These are phyloP conservation scores for Ferrisia virgata DNA, from an alignment of 2,888 invertebrate genomes.

Conservation along the genomic window DNA sequence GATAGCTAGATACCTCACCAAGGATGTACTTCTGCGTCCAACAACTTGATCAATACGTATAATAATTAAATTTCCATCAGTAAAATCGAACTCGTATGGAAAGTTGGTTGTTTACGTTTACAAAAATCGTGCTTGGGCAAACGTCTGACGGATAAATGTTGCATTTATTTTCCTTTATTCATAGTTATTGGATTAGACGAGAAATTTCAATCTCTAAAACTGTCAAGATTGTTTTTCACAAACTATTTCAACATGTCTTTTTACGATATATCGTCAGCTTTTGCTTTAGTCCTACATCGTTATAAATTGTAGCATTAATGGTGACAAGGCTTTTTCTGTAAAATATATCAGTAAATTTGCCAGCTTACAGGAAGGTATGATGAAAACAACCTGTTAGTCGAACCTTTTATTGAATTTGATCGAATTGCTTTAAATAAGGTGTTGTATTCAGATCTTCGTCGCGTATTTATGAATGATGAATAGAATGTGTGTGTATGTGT, in stretches of 20 bases:
- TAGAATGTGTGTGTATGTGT: background rate
- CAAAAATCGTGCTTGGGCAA: background rate
- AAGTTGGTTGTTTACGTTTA: background rate
- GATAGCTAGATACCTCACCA: no score
- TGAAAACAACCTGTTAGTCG: background rate
- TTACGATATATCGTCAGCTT: background rate
- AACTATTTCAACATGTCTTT: background rate
- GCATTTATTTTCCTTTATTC: background rate
- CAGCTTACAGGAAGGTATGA: background rate
- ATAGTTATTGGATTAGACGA: background rate
- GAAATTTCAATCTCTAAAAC: conserved; percentile 11
- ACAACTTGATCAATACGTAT: background rate
- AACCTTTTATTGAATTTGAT: background rate
- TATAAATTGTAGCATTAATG: conserved; percentile 12
- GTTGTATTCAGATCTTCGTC: background rate
- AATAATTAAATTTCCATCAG: background rate
- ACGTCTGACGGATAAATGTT: background rate
- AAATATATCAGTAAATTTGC: background rate
- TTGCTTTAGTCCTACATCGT: background rate
- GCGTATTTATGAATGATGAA: background rate
- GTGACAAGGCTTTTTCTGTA: background rate
- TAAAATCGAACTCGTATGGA: background rate
- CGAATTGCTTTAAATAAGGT: background rate
- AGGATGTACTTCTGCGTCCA: background rate
- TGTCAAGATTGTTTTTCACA: conserved; percentile 11